Base-by-base conservation (phyloP, 2,888 invertebrate genomes). In the Nemotelus pantherinus region DNA sequence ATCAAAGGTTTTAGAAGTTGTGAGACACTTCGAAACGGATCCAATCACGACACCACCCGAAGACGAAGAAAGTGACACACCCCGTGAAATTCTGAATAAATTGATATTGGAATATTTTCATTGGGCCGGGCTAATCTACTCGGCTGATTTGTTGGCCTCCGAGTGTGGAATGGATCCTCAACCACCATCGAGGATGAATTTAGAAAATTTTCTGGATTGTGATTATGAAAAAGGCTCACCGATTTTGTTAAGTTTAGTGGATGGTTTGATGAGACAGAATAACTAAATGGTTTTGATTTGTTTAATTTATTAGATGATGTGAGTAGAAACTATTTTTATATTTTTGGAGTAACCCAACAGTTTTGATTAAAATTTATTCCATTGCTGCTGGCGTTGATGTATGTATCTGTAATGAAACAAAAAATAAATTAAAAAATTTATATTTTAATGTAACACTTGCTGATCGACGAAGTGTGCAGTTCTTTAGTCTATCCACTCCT, bases 61-160 rank as follows among this genome's bases (percentile, higher is more conserved):
- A 10, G 41, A 72, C 43, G 3, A 9, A 9, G 9, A 10, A 57
- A 43, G 43, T 41, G 43, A 47, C 10, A 41, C 74, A 43, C 48
- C 77, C 3, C 50, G 71, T 3, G 55, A 50, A 10, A 3, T 79
- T 1, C 39, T 77, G 3, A 77, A 79, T 72, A 64, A 71, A 41
- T 10, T 79, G 2, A 79, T 79, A 53, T 9, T 77, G 43, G 79
- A 79, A 53, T 79, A 79, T 76, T 77, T 77, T 3, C 50, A 77
- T 44, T 79, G 77, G 77, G 60, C 72, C 10, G 63, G 55, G 10
- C 76, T 74, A 44, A 64, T 48, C 10, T 79, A 79, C 58, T 58
- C 79, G 39, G 44, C 7, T 0, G 65, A 65, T 10, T 77, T 79
- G 79, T 57, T 79, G 43, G 25, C 48, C 0, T 53, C 25, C 50